phyloP scores from a whole-genome alignment of 2,113 vertebrate species.

The Ascaphus truei region DNA sequence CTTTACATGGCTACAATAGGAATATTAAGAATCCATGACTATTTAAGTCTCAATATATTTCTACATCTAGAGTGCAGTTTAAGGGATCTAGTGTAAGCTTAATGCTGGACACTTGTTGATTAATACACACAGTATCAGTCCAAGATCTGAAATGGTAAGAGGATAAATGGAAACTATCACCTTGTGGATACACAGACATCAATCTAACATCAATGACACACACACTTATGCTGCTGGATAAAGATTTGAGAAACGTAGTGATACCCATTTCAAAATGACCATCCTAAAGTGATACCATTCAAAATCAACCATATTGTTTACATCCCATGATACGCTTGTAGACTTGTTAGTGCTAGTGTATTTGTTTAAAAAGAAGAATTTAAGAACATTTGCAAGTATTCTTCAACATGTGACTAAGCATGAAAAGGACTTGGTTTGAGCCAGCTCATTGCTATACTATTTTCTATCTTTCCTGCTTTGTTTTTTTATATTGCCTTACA shows the following conservation, averaged over 20 bases:
- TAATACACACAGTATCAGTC: conserved; percentile 20
- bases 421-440: too few relatives aligned
- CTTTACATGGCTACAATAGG: too few relatives aligned
- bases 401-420: neutral
- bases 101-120: too few relatives aligned
- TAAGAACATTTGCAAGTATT: neutral
- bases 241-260: neutral
- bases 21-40: too few relatives aligned
- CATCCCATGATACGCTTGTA: neutral
- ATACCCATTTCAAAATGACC: neutral
- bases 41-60: too few relatives aligned
- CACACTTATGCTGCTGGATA: neutral
- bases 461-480: too few relatives aligned
- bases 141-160: conserved; percentile 12
- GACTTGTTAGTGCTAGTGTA: neutral
- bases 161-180: conserved; percentile 18
- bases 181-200: conserved; percentile 2
- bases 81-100: too few relatives aligned
- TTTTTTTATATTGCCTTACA: too few relatives aligned
- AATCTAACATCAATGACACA: conserved; percentile 12
- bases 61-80: too few relatives aligned
- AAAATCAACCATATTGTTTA: neutral
- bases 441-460: too few relatives aligned
- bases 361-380: neutral
- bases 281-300: neutral